A percentile compares a stretch with the other conserved stretches of the same genome.
Conservation (phyloP, 2,888 invertebrate genomes). For the Machimus rusticus region DNA sequence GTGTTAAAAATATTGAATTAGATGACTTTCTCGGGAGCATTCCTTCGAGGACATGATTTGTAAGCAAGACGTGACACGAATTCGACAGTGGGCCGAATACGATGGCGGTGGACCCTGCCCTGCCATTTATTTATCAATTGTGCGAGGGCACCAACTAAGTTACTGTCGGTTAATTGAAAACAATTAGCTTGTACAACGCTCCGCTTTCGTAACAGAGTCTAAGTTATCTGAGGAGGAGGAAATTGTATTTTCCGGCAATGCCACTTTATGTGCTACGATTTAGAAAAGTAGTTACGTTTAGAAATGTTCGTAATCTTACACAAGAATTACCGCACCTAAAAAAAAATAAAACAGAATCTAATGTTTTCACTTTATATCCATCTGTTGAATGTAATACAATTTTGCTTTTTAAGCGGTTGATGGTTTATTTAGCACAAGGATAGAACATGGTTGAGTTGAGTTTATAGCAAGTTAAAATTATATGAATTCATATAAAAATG, state of each 20-base stretch:
- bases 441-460: too few species aligned
- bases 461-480: too few species aligned
- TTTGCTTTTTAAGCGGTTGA: too few species aligned
- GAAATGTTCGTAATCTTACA: background rate
- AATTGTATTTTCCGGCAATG: background rate
- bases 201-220: background rate
- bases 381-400: too few species aligned
- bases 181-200: background rate
- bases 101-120: background rate
- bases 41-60: constrained; percentile 26
- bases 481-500: too few species aligned
- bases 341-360: too few species aligned
- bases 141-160: background rate
- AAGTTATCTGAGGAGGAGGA: background rate
- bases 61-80: background rate
- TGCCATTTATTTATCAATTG: background rate
- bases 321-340: too few species aligned
- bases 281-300: background rate
- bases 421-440: too few species aligned
- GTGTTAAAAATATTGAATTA: constrained; percentile 32
- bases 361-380: too few species aligned
- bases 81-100: background rate
- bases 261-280: background rate
- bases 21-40: background rate
- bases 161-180: background rate